Base-by-base conservation (phyloP, 2,797 vertebrate genomes). In the Peromyscus nudipes region DNA sequence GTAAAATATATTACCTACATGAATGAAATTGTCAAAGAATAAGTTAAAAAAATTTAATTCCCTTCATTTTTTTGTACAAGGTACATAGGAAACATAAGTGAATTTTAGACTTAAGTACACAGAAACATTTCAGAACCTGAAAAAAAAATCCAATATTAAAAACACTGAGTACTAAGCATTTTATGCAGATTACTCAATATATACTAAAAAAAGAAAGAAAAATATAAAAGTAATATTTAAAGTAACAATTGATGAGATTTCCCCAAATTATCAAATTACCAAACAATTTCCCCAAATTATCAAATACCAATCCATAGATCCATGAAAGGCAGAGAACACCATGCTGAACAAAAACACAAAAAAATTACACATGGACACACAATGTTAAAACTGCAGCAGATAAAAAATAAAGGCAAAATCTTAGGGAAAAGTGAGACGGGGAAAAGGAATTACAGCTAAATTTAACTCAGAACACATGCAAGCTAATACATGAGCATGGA, bases 311-410 rank as follows among this genome's bases (percentile, higher is more conserved):
- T 52, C 34, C 21, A 55, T 43, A 79, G 29, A 75, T 67, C 17
- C 31, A 92, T 46, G 57, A 92, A 95, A 71, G 65, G 62, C 94
- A 82, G 55, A 65, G 37, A 95, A 67, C 21, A 65, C 3, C 16
- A 43, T 43, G 60, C 37, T 64, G 37, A 64, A 43, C 29, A 21
- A 83, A 64, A 10, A 19, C 16, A 64, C 14, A 83, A 43, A 64
- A 82, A 82, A 29, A 43, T 19, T 62, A 64, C 7, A 83, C 27
- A 62, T 2, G 29, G 37, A 49, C 11, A 29, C 14, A 34, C 31
- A 9, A n/a, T 46, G 49, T 69, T 83, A 64, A 52, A 25, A 76
- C 21, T 69, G 76, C 37, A 83, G 52, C 83, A 80, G 60, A 80
- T 79, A 27, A 91, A 86, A 73, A 19, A 83, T 13, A 80, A 52